phyloP scores from a whole-genome alignment of 2,113 vertebrate species.

The Sinocyclocheilus rhinocerous region DNA sequence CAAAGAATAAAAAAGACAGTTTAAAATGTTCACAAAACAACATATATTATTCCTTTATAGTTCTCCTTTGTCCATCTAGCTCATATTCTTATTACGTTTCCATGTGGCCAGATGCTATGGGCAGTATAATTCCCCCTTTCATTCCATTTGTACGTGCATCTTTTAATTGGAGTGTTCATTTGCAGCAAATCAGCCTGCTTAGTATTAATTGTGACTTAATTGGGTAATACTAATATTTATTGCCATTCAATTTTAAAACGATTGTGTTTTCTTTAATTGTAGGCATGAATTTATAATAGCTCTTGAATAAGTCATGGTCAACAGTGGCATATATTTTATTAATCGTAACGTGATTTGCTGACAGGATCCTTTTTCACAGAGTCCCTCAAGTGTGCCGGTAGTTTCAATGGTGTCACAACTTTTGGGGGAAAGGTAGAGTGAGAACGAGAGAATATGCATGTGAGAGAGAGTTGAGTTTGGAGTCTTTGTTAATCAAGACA shows the following conservation, averaged over 20 bases:
- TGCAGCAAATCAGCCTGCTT: slow-evolving; percentile 58
- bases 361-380: slow-evolving; percentile 68
- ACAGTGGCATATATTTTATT: slow-evolving; percentile 77
- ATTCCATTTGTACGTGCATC: slow-evolving; percentile 31
- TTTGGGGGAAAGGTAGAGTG: slow-evolving; percentile 59
- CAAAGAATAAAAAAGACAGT: background rate
- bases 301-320: slow-evolving; percentile 83
- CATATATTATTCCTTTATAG: background rate
- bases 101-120: background rate
- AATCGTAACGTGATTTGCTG: slow-evolving; percentile 76
- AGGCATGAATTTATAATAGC: slow-evolving; percentile 76
- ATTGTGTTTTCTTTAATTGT: slow-evolving; percentile 82
- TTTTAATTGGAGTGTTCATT: slow-evolving; percentile 52
- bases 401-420: slow-evolving; percentile 74
- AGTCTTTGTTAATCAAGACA: slow-evolving; percentile 82
- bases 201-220: slow-evolving; percentile 71
- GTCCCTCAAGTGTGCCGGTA: slow-evolving; percentile 71
- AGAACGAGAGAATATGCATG: background rate
- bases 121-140: background rate
- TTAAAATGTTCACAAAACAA: background rate
- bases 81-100: slow-evolving; percentile 16
- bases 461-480: slow-evolving; percentile 47
- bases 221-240: slow-evolving; percentile 81
- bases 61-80: background rate
- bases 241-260: slow-evolving; percentile 77